These are phyloP conservation scores for Fistularia tabacaria DNA, from an alignment of 2,797 vertebrate species.

Conservation along the genomic window DNA sequence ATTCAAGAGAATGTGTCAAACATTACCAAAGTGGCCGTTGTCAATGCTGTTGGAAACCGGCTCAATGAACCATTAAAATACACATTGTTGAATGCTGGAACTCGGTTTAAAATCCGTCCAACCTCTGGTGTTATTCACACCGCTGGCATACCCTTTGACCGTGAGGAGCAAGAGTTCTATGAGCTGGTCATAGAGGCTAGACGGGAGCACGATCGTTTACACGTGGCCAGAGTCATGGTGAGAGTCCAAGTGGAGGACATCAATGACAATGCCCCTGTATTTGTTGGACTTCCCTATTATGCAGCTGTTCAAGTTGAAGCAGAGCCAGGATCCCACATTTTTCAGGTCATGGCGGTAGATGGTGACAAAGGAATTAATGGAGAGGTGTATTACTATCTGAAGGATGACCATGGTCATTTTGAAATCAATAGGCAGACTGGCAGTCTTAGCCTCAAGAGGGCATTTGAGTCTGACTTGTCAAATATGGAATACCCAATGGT, in stretches of 20 bases:
- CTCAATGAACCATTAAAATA: slow-evolving; percentile 95
- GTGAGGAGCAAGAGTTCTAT: slow-evolving; percentile 91
- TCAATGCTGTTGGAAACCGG: slow-evolving; percentile 89
- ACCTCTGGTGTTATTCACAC: slow-evolving; percentile 96
- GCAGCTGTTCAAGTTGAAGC: slow-evolving; percentile 95
- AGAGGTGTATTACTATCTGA: slow-evolving; percentile 87
- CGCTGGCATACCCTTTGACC: slow-evolving; percentile 87
- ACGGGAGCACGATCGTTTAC: slow-evolving; percentile 85
- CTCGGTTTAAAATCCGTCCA: slow-evolving; percentile 86
- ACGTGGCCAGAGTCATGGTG: slow-evolving; percentile 89
- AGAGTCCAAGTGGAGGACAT: slow-evolving; percentile 89
- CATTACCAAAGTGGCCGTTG: slow-evolving; percentile 89
- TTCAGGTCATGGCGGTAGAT: slow-evolving; percentile 89
- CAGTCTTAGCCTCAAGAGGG: slow-evolving; percentile 82
- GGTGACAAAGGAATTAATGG: slow-evolving; percentile 91
- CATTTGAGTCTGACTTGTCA: slow-evolving; percentile 94
- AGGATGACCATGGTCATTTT: slow-evolving; percentile 91
- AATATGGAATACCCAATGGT: slow-evolving; percentile 91
- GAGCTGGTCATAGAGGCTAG: slow-evolving; percentile 93
- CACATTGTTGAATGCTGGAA: slow-evolving; percentile 88
- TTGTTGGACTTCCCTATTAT: slow-evolving; percentile 94
- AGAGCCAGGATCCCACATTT: slow-evolving; percentile 86
- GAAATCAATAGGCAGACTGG: slow-evolving; percentile 86
- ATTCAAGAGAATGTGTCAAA: slow-evolving; percentile 91
- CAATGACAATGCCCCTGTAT: slow-evolving; percentile 92